Conservation (phyloP, 2,797 vertebrate genomes). For the Xenopus petersii region DNA sequence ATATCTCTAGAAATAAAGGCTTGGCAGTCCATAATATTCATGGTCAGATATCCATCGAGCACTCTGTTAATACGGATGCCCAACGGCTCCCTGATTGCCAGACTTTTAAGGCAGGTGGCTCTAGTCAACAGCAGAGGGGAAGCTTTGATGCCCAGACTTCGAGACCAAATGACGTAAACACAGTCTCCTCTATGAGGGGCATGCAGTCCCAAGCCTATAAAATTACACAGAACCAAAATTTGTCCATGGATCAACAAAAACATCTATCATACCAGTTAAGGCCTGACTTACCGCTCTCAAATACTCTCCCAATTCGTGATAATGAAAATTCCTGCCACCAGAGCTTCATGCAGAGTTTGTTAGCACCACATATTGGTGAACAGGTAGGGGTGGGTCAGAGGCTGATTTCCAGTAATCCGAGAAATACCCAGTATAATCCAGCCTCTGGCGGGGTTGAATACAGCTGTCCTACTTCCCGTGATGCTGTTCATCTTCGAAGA, state of each 20-base stretch:
- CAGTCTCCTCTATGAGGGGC: conserved; percentile 76
- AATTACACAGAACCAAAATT: conserved; percentile 72
- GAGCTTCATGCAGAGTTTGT: conserved; percentile 94
- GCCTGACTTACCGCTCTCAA: conserved; percentile 79
- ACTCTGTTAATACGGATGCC: conserved; percentile 74
- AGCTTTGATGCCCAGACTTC: conserved; percentile 88
- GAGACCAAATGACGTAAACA: conserved; percentile 79
- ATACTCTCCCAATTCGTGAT: conserved; percentile 73
- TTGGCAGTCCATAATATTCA: conserved; percentile 82
- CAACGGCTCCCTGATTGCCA: conserved; percentile 87
- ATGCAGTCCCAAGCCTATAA: conserved; percentile 87
- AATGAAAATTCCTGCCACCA: conserved; percentile 88
- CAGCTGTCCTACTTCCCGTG: conserved; percentile 75
- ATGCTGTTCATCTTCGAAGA: conserved; percentile 68
- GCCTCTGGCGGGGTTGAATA: conserved; percentile 85
- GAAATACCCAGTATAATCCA: conserved; percentile 84
- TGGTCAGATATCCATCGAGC: conserved; percentile 77
- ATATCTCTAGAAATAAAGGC: conserved; percentile 85
- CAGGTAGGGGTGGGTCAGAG: conserved; percentile 76
- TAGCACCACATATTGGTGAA: conserved; percentile 86
- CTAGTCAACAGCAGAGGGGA: conserved; percentile 71
- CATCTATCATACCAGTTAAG: conserved; percentile 80
- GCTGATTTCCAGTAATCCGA: conserved; percentile 78
- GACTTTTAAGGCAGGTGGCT: conserved; percentile 80
- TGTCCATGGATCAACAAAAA: conserved; percentile 78